Base-by-base conservation (phyloP, 2,113 vertebrate species). In the Proteles cristata region DNA sequence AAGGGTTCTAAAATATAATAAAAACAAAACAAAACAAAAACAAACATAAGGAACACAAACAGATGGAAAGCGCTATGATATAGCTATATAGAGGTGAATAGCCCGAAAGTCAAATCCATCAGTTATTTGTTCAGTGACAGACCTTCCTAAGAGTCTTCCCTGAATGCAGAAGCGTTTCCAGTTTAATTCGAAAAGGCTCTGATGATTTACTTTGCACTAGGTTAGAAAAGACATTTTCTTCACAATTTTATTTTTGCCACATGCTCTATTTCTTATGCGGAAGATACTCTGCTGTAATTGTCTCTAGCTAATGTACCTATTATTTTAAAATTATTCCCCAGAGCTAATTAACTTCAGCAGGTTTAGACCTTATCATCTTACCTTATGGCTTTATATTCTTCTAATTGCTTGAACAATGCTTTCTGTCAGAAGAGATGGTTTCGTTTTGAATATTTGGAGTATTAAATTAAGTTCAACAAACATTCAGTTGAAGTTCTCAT, bases 391-490 rank as follows among this genome's bases (percentile, higher is more conserved):
- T 96, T 92, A 33, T 96, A 58, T 16, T 90, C 8, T 88, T 93
- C 61, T 97, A 88, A 93, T 97, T 93, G 45, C 45, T 77, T 94
- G 33, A 97, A 88, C 76, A 90, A 76, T 84, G 45, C 69, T 81
- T 96, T 96, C 82, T 91, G 61, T 95, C 68, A 53, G 61, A 79
- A 94, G 50, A 94, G 16, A 96, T 48, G 50, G 50, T 87, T 96
- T 87, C 26, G 68, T 88, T 93, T 66, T 83, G 94, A 97, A 77
- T 96, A 96, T 88, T 90, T 96, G n/a, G 50, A 83, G 23, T 81
- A 86, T 88, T 77, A 83, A 68, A 77, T 86, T 84, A 82, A 82
- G 25, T 92, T 92, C 43, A 82, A 81, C 45, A 96, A 95, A 95
- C 10, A 79, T 88, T 90, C 81, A 45, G 3, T 53, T 87, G 87